These are phyloP conservation scores for Orchesella flavescens DNA, from an alignment of 2,888 invertebrate species.

Conservation along the genomic window DNA sequence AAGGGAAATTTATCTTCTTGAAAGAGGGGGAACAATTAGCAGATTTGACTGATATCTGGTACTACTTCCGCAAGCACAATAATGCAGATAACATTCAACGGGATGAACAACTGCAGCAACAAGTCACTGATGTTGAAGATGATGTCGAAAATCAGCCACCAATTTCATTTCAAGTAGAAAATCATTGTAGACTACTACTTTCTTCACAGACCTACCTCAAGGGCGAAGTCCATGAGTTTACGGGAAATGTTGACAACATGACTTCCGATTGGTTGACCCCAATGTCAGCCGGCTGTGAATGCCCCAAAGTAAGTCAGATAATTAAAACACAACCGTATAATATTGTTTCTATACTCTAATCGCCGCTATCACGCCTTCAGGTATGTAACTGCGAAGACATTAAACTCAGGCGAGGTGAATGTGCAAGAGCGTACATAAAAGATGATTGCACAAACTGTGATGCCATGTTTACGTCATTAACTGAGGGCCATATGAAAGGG, in stretches of 20 bases:
- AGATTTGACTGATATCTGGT: constrained; percentile 5
- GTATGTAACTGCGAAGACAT: constrained; percentile 34
- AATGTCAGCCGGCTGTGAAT: not conserved
- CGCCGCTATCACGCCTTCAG: too few relatives aligned
- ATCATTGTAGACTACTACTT: not conserved
- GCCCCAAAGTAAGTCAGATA: not conserved
- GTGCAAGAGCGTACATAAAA: constrained; percentile 53
- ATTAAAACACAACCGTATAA: too few relatives aligned
- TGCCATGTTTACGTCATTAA: constrained; percentile 44
- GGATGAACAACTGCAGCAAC: not conserved
- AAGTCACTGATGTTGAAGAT: not conserved
- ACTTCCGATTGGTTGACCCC: not conserved
- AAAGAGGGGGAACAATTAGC: constrained; percentile 6
- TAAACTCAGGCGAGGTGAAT: constrained; percentile 23
- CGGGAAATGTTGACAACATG: not conserved
- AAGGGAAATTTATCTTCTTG: not conserved
- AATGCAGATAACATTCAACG: not conserved
- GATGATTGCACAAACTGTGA: constrained; percentile 50
- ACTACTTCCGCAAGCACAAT: not conserved
- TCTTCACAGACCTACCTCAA: not conserved
- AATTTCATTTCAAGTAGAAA: constrained; percentile 14
- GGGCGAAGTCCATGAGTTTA: not conserved
- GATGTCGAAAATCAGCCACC: not conserved
- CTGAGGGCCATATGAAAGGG: not conserved
- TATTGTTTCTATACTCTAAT: too few relatives aligned